Evolutionary conservation across 2,797 vertebrate genomes (phyloP).

Genomic region (Tamandua tetradactyla): DNA sequence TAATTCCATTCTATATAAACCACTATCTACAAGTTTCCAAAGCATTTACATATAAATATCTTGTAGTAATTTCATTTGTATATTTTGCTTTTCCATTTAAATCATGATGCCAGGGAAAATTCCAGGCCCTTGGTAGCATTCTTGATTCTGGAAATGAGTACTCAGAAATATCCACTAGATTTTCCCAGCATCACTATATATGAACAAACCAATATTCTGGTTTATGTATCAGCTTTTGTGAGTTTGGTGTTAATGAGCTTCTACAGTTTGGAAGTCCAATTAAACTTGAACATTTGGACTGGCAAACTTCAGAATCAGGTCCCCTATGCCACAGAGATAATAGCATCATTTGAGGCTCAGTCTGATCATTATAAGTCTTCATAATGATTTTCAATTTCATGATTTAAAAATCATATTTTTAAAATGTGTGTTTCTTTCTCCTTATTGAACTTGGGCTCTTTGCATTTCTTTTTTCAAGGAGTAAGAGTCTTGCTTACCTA

Average conservation of each 20-base stretch:
- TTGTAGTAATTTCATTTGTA: background rate
- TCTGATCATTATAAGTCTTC: background rate
- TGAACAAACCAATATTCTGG: background rate
- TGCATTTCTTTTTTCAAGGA: no score
- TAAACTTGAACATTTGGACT: background rate
- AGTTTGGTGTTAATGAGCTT: background rate
- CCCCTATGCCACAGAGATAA: background rate
- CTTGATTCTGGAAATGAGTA: background rate
- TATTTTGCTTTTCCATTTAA: background rate
- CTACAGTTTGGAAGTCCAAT: background rate
- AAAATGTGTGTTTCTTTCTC: background rate
- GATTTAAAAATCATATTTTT: background rate
- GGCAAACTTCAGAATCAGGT: no score
- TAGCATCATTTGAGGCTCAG: background rate
- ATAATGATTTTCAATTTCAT: background rate
- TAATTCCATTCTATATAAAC: background rate
- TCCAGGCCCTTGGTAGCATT: background rate
- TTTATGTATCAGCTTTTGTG: background rate
- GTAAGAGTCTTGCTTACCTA: no score
- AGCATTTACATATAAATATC: background rate
- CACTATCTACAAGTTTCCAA: background rate
- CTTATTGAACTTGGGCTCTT: background rate
- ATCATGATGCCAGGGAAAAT: background rate
- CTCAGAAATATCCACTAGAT: background rate
- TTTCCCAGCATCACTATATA: background rate